A percentile compares a stretch with the other conserved stretches of the same genome.
Conservation (phyloP, 1,140 invertebrate species). For the Meloidogyne floridensis region DNA sequence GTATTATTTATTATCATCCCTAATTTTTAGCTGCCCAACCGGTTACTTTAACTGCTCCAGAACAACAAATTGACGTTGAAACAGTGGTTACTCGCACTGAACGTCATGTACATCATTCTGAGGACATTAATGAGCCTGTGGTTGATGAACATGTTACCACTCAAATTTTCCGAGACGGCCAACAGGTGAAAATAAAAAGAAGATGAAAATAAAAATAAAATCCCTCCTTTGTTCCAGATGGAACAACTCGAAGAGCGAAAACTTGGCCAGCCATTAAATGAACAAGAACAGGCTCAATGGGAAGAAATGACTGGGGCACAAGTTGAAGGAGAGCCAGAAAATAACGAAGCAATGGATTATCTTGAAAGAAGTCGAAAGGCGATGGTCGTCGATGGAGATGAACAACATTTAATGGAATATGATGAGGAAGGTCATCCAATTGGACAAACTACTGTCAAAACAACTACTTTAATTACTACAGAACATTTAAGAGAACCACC, state of each 20-base stretch:
- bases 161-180: conserved; percentile 56
- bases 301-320: conserved; percentile 31
- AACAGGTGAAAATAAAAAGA: conserved; percentile 19
- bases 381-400: conserved; percentile 43
- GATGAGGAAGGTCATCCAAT: conserved; percentile 17
- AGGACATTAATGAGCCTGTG: conserved; percentile 46
- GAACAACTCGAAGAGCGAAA: conserved; percentile 54
- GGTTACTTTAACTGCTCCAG: not conserved
- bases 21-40: conserved; percentile 25
- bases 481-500: conserved; percentile 8
- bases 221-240: conserved; percentile 15
- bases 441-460: conserved; percentile 22
- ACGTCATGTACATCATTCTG: conserved; percentile 48
- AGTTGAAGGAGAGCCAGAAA: conserved; percentile 17
- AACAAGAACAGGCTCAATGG: conserved; percentile 58
- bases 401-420: conserved; percentile 25
- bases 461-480: conserved; percentile 15
- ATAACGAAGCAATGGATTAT: conserved; percentile 35
- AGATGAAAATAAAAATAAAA: not conserved
- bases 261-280: conserved; percentile 50
- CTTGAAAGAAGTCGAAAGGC: conserved; percentile 48
- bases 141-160: conserved; percentile 61
- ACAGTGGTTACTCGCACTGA: conserved; percentile 54
- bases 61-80: conserved; percentile 23
- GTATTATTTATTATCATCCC: not conserved